These are phyloP conservation scores for Hofmannophila pseudospretella DNA, from an alignment of 2,888 invertebrate genomes.

Conservation along the genomic window DNA sequence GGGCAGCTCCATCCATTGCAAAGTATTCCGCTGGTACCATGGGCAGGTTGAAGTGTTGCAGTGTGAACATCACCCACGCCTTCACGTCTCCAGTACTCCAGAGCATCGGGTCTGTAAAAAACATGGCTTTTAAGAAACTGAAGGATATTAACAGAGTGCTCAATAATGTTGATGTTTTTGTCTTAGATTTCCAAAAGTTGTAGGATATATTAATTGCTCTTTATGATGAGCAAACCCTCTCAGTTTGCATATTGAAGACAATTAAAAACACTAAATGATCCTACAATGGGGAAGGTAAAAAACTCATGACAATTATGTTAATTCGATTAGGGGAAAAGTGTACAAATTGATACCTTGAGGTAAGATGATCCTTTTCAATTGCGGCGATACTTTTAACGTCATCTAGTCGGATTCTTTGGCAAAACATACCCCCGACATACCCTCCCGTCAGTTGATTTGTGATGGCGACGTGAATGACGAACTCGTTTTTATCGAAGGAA, in stretches of 20 bases:
- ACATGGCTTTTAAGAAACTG: background rate
- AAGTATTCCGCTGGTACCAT: conserved; percentile 86
- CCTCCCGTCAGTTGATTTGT: background rate
- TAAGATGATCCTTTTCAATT: background rate
- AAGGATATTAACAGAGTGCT: too few relatives aligned
- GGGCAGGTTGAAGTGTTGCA: conserved; percentile 87
- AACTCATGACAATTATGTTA: too few relatives aligned
- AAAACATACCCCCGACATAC: background rate
- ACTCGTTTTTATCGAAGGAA: background rate
- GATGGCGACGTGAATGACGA: background rate
- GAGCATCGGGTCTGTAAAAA: conserved; percentile 87
- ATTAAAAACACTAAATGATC: too few relatives aligned
- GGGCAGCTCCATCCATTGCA: conserved; percentile 86
- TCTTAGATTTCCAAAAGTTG: too few relatives aligned
- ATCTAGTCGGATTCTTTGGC: background rate
- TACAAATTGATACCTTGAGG: background rate
- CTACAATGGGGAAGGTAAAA: too few relatives aligned
- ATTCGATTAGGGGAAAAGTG: too few relatives aligned
- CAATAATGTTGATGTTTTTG: too few relatives aligned
- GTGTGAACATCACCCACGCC: conserved; percentile 93
- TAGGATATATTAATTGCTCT: too few relatives aligned
- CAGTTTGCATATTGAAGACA: too few relatives aligned
- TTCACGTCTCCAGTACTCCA: conserved; percentile 92
- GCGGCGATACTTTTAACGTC: background rate
- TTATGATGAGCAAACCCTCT: too few relatives aligned